Base-by-base conservation (phyloP, 2,113 vertebrate species). In the Paramisgurnus dabryanus region DNA sequence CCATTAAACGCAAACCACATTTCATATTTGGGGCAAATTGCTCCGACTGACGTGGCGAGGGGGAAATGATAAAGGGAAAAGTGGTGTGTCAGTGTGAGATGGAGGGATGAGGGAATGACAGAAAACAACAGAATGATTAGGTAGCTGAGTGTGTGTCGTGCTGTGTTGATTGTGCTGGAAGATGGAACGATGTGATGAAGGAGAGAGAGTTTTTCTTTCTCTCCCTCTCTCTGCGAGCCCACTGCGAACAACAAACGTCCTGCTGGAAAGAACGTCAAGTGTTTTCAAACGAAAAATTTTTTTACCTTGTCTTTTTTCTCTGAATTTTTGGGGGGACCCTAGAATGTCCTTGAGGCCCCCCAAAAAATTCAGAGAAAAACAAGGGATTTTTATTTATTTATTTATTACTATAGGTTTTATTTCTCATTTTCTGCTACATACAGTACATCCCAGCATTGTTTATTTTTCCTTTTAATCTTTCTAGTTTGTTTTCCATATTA, bases 71-170 rank as follows among this genome's bases (percentile, higher is more conserved):
- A 18, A 58, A 18, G 6, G 55, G 55, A 53, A 53, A 53, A 53
- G 50, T 15, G 50, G 50, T 53, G 50, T 58, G 60, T 64, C 60
- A 49, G 43, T 64, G 57, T 64, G 58, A 64, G 47, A 60, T 12
- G 34, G 61, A 76, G 17, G 65, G 61, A 65, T 64, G 74, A 66
- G 60, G 9, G 47, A 53, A 40, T 53, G 74, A 76, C 22, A 65
- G 73, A 18, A 43, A 76, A 53, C 43, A 76, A 76, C 74, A 65
- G 41, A 61, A 75, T 75, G 72, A 75, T 75, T 75, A 49, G 72
- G 43, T 27, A 61, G 58, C 43, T 15, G 40, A 75, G 72, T 47
- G 7, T 11, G 40, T 75, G 40, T 61, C 72, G 61, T 61, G 58
- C 18, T 22, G 58, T 34, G 57, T 17, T 75, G 40, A 63, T 75